A percentile compares a stretch with the other conserved stretches of the same genome.
Evolutionary conservation across 2,888 invertebrate species (phyloP).

Genomic region (Ormia ochracea): DNA sequence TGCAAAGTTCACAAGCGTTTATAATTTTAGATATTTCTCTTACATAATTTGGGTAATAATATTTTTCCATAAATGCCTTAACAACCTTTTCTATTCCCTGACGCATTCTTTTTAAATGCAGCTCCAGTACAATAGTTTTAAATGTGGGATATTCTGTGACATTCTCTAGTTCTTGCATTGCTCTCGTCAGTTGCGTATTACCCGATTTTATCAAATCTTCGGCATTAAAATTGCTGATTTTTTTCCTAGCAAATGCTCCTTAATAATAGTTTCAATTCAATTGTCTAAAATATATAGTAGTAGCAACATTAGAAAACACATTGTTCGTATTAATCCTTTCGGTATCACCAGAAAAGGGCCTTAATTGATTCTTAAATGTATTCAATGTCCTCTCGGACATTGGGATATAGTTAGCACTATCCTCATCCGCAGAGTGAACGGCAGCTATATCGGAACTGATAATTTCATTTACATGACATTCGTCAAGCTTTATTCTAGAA

Average conservation of each 20-base stretch:
- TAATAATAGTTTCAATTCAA: too few relatives aligned
- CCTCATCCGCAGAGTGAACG: constrained; percentile 5
- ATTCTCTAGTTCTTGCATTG: neutral
- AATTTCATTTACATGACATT: neutral
- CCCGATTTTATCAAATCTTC: too few relatives aligned
- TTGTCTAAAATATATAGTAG: too few relatives aligned
- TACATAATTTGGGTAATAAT: constrained; percentile 47
- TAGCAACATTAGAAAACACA: neutral
- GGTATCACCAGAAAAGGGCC: neutral
- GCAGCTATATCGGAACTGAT: neutral
- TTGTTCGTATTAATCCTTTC: neutral
- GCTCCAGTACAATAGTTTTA: neutral
- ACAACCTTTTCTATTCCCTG: constrained; percentile 50
- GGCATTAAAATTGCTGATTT: too few relatives aligned
- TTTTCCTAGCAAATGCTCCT: too few relatives aligned
- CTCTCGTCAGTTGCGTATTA: neutral
- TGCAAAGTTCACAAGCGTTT: constrained; percentile 54
- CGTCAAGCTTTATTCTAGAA: neutral
- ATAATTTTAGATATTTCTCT: constrained; percentile 50
- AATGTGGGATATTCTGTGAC: neutral
- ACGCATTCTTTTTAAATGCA: constrained; percentile 4
- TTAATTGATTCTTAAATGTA: neutral
- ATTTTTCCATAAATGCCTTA: neutral
- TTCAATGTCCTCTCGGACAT: constrained; percentile 11
- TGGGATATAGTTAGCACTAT: neutral